phyloP scores from a whole-genome alignment of 2,888 invertebrate species.

The Cosmorhoe ocellata region DNA sequence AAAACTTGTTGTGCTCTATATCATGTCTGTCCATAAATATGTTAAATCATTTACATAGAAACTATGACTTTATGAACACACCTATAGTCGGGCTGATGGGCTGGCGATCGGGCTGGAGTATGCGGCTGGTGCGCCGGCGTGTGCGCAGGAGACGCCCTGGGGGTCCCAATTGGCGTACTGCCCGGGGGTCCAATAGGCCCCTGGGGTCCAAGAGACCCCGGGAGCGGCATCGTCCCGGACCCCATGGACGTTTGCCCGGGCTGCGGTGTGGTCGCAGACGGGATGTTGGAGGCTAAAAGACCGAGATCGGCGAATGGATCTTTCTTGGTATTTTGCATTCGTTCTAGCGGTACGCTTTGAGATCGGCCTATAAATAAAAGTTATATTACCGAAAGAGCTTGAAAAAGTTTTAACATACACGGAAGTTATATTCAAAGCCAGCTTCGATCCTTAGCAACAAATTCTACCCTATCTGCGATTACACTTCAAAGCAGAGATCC shows the following conservation, averaged over 20 bases:
- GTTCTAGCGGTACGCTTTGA: slow-evolving; percentile 63
- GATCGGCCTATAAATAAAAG: slow-evolving; percentile 47
- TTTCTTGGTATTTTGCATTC: slow-evolving; percentile 74
- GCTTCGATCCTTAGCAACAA: too few species aligned
- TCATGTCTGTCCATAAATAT: too few species aligned
- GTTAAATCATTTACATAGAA: too few species aligned
- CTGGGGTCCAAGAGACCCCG: slow-evolving; percentile 26
- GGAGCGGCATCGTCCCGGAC: slow-evolving; percentile 19
- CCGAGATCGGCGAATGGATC: slow-evolving; percentile 91
- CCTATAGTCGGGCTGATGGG: slow-evolving; percentile 77
- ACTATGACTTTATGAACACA: slow-evolving; percentile 35
- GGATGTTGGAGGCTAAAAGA: slow-evolving; percentile 47
- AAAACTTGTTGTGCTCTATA: too few species aligned
- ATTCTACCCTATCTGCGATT: too few species aligned
- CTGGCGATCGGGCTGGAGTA: slow-evolving; percentile 65
- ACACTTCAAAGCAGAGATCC: too few species aligned
- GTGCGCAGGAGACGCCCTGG: slow-evolving; percentile 64
- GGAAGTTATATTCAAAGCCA: too few species aligned
- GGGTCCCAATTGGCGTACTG: slow-evolving; percentile 47
- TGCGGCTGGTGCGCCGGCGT: slow-evolving; percentile 58
- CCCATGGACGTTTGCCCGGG: slow-evolving; percentile 7
- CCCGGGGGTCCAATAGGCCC: slow-evolving; percentile 33
- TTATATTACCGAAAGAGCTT: not conserved
- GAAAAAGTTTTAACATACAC: too few species aligned
- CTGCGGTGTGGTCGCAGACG: slow-evolving; percentile 4